Base-by-base conservation (phyloP, 2,888 invertebrate genomes). In the Agriopis aurantiaria region DNA sequence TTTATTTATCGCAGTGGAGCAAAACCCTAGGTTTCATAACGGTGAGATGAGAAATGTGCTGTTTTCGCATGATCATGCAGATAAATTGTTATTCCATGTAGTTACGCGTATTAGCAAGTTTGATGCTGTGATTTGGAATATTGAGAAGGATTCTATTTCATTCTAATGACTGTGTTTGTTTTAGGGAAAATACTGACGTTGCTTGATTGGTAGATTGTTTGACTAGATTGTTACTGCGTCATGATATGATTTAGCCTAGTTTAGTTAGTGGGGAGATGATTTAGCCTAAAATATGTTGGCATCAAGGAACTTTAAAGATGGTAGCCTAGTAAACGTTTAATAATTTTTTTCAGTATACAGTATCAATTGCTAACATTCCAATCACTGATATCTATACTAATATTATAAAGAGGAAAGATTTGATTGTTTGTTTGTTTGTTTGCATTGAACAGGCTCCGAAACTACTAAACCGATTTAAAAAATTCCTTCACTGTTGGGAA, bases 11-110 rank as follows among this genome's bases (percentile, higher is more conserved):
- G 12, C 11, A 57, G 68, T 64, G 59, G 5, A 7, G 0, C 12
- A 49, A 14, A 7, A 55, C 56, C 69, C 65, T 61, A 67, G 64
- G 65, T 64, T 66, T 71, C 53, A 71, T 72, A 61, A 65, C 62
- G 71, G 53, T 70, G 68, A 72, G 65, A 75, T 75, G 75, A 75
- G 71, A 75, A 75, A 76, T 68, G 71, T 65, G 63, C 69, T 75
- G 70, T 73, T 76, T 76, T 76, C 67, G 73, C 71, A 52, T 61
- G 51, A 72, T 67, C 65, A 61, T 56, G 60, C 48, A 55, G 23
- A 64, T 59, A 67, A 69, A 73, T 67, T 73, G 70, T 73, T 74
- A 69, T 74, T 69, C 71, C 63, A 67, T 61, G 60, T 64, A 67
- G 66, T 75, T 66, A 69, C 53, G 66, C 64, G 68, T 58, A 65